These are phyloP conservation scores for Chondrilla cf. caribensis DNA, from an alignment of 37 sponge, comb jelly and placozoan genomes.

Conservation along the genomic window DNA sequence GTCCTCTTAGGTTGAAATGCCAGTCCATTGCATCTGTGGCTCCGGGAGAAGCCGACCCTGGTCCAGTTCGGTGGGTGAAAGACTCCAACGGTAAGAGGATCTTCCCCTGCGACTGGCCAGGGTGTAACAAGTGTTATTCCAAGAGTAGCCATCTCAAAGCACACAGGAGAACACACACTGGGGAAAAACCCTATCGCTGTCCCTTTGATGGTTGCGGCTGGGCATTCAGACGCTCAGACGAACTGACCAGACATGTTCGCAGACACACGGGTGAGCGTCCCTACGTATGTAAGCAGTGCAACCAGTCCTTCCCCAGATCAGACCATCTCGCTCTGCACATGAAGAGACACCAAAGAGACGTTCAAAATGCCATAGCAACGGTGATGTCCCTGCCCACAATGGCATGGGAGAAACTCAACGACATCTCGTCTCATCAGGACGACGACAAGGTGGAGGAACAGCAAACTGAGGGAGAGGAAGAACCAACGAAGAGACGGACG, in stretches of 20 bases:
- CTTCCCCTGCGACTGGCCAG: slow-evolving; percentile 19
- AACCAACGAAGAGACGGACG: background rate
- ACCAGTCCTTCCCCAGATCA: slow-evolving; percentile 27
- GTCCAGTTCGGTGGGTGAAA: slow-evolving; percentile 11
- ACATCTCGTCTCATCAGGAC: too few species aligned
- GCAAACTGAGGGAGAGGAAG: background rate
- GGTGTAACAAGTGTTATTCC: slow-evolving; percentile 21
- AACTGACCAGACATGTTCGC: slow-evolving; percentile 33
- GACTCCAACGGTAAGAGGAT: slow-evolving; percentile 22
- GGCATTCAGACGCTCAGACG: slow-evolving; percentile 35
- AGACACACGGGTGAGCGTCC: slow-evolving; percentile 34
- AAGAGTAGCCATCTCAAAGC: slow-evolving; percentile 35
- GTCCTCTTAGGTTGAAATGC: background rate
- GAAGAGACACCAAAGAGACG: slow-evolving; percentile 31
- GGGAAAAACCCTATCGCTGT: slow-evolving; percentile 38
- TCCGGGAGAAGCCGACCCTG: background rate
- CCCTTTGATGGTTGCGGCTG: slow-evolving; percentile 27
- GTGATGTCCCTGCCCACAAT: slow-evolving; percentile 18
- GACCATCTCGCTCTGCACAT: slow-evolving; percentile 33
- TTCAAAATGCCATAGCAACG: slow-evolving; percentile 20
- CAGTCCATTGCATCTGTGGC: background rate
- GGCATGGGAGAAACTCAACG: slow-evolving; percentile 3
- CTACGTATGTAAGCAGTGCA: slow-evolving; percentile 28
- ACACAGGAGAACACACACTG: slow-evolving; percentile 33
- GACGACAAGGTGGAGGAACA: too few species aligned